Evolutionary conservation across 2,797 vertebrate genomes (phyloP), one percentile per base, ranked within the genome.

Genomic region (Rhyacichthys aspro): DNA sequence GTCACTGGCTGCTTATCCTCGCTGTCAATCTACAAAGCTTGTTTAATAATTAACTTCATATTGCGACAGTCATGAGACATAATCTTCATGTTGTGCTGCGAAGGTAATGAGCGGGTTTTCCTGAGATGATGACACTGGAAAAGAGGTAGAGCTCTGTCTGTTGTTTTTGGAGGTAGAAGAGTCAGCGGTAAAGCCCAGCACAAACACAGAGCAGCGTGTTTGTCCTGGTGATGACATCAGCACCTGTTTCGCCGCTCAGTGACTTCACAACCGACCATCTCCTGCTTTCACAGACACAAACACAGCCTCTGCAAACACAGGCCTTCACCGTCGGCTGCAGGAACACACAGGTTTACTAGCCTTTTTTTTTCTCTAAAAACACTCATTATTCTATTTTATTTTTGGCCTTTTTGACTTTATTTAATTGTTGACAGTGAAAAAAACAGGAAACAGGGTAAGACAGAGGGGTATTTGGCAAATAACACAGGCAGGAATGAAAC

Each of bases 151-250:
- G 39, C 15, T 11, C 12, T 23, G 38, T 47, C 15, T 43, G 34
- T 60, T 54, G 52, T 44, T 58, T 65, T 34, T 49, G 38, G 36
- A 46, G 45, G 43, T 32, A 17, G n/a, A 54, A 33, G 53, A 23
- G 59, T 43, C 2, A 1, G 43, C 41, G 37, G 50, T 18, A 72
- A 67, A 54, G 61, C 42, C 12, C n/a, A 3, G 38, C 11, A 0
- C 11, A 14, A n/a, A n/a, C n/a, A n/a, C n/a, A n/a, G n/a, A n/a
- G n/a, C n/a, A n/a, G n/a, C n/a, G n/a, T 55, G 46, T 59, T 63
- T 65, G 44, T 57, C 67, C 39, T 48, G 56, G 66, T 36, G 49
- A 79, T 16, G 8, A 67, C 57, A 23, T 11, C 32, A 1, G 17
- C 15, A 7, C 45, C 39, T 55, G 50, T 54, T 18, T 55, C 37